Evolutionary conservation across 2,113 vertebrate species (phyloP).

Genomic region (Lipotes vexillifer): DNA sequence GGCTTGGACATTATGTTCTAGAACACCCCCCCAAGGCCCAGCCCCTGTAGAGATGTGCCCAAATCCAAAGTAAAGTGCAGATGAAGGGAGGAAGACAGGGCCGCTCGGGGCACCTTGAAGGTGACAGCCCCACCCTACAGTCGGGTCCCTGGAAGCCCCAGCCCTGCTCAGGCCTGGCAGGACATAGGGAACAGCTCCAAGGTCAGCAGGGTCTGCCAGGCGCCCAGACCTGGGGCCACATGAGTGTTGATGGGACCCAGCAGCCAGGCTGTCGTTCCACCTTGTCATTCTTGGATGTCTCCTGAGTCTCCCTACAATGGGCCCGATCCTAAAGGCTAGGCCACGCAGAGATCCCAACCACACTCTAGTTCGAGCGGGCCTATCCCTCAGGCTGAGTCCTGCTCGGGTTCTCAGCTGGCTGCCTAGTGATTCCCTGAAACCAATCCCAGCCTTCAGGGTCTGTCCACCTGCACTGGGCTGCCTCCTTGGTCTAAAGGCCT

Average conservation of each 20-base stretch:
- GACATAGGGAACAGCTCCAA: not conserved
- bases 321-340: not conserved
- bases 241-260: fast-evolving
- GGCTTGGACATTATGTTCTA: not conserved
- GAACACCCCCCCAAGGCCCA: not conserved
- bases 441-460: not conserved
- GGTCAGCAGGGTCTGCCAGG: not conserved
- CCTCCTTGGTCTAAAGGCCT: not conserved
- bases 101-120: not conserved
- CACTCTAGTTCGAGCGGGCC: not conserved
- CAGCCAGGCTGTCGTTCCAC: not conserved
- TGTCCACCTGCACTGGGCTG: no score
- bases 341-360: not conserved
- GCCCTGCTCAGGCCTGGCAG: not conserved
- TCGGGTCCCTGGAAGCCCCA: not conserved
- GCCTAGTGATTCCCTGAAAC: not conserved
- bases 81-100: not conserved
- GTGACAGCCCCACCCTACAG: not conserved
- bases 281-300: not conserved
- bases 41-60: not conserved
- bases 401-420: not conserved
- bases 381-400: not conserved
- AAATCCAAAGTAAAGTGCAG: not conserved
- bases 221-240: not conserved
- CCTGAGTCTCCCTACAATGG: not conserved